These are phyloP conservation scores for Rhopilema esculentum DNA, from an alignment of 30 jellyfish, hydroid and myxozoan genomes.

Conservation along the genomic window DNA sequence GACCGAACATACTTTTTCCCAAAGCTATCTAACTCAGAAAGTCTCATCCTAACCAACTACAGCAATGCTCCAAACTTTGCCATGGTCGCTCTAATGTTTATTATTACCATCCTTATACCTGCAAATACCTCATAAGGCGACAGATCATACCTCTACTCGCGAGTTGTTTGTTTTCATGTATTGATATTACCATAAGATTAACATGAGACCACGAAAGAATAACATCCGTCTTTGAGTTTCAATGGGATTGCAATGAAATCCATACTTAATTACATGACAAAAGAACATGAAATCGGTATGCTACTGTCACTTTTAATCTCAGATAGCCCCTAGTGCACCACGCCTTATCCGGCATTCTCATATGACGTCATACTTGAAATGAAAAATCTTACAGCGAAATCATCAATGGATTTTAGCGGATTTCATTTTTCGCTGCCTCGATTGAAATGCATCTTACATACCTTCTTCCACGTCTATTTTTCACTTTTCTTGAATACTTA, in stretches of 20 bases:
- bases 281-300: not conserved
- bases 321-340: not conserved
- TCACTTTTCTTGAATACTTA: too few relatives aligned
- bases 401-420: not conserved
- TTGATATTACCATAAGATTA: not conserved
- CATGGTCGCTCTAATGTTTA: too few relatives aligned
- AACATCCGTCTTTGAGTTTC: not conserved
- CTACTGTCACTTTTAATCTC: not conserved
- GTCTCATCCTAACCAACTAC: too few relatives aligned
- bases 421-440: not conserved
- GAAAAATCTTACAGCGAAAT: not conserved
- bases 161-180: not conserved
- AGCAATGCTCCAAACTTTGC: too few relatives aligned
- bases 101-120: too few relatives aligned
- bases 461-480: too few relatives aligned
- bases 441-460: too few relatives aligned
- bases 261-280: not conserved
- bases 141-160: not conserved
- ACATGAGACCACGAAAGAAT: not conserved
- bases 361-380: not conserved
- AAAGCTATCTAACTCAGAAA: too few relatives aligned
- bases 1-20: too few relatives aligned
- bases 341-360: not conserved
- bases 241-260: not conserved
- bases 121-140: not conserved